Evolutionary conservation across 2,888 invertebrate species (phyloP), one percentile per base, ranked within the genome.

Genomic region (Laspeyria flexula): DNA sequence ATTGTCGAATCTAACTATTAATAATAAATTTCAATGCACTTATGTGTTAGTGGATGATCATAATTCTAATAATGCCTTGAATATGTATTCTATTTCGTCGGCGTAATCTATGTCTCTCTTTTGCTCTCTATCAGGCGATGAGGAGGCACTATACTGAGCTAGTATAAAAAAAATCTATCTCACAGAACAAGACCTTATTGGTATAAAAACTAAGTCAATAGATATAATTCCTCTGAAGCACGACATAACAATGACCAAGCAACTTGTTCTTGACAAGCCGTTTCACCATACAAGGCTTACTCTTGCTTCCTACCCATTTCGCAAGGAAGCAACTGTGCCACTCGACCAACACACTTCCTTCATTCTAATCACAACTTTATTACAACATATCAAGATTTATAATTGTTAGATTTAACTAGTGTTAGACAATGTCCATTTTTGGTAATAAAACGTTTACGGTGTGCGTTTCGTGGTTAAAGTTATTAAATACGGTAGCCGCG

Each of bases 381-480:
- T 0, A 0, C 1, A 0, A 29, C n/a, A n/a, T n/a, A n/a, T n/a
- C n/a, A n/a, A n/a, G n/a, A n/a, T n/a, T n/a, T n/a, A n/a, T n/a
- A n/a, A n/a, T n/a, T n/a, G n/a, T n/a, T n/a, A n/a, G n/a, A n/a
- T n/a, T n/a, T n/a, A n/a, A n/a, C n/a, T n/a, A n/a, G n/a, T 43
- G 64, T 60, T 62, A 77, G 70, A 75, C 52, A 63, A 77, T 79
- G 72, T 60, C 84, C 83, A 79, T 84, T 78, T 83, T 81, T 79
- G 82, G 84, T 77, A 73, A 76, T 76, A 76, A 65, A 57, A 31
- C 60, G 55, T 46, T 64, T 60, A 61, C 59, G 57, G 40, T 60
- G 25, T 55, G 48, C 42, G 72, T 77, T 71, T 75, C 81, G 81
- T 79, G 77, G 69, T 61, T 57, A 57, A 45, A 56, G 60, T 65